phyloP scores from a whole-genome alignment of 1,140 invertebrate genomes.

The Eupeodes corollae region DNA sequence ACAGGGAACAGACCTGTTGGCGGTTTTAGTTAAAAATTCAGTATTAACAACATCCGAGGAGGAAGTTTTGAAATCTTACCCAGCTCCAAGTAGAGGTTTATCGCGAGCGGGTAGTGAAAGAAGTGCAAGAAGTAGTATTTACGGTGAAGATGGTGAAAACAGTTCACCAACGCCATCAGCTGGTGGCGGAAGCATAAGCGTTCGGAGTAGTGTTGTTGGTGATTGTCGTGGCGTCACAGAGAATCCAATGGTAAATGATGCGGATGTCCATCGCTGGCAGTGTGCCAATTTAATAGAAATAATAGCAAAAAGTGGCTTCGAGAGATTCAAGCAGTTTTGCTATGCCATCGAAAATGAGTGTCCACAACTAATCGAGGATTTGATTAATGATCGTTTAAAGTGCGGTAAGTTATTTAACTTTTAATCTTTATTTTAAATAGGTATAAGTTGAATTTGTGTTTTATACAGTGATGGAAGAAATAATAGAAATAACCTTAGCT shows the following conservation, averaged over 20 bases:
- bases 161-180: conserved; percentile 16
- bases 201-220: conserved; percentile 24
- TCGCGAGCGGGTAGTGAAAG: background rate
- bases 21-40: conserved; percentile 33
- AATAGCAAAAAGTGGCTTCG: conserved; percentile 42
- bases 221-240: conserved; percentile 7
- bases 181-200: conserved; percentile 22
- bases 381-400: conserved; percentile 37
- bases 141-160: background rate
- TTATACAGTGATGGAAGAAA: too few relatives aligned
- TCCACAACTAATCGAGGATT: conserved; percentile 42
- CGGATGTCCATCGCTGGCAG: conserved; percentile 26
- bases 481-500: too few relatives aligned
- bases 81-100: conserved; percentile 5
- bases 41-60: conserved; percentile 31
- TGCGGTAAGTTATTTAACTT: conserved; percentile 32
- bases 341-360: conserved; percentile 44
- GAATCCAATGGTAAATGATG: conserved; percentile 19
- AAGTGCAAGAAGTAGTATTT: background rate
- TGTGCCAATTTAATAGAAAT: conserved; percentile 40
- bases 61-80: conserved; percentile 25
- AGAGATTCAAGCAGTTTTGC: conserved; percentile 44
- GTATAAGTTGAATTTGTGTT: too few relatives aligned
- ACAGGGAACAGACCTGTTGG: conserved; percentile 27
- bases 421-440: too few relatives aligned